Base-by-base conservation (phyloP, 2,113 vertebrate species). In the Leptodactylus fuscus region DNA sequence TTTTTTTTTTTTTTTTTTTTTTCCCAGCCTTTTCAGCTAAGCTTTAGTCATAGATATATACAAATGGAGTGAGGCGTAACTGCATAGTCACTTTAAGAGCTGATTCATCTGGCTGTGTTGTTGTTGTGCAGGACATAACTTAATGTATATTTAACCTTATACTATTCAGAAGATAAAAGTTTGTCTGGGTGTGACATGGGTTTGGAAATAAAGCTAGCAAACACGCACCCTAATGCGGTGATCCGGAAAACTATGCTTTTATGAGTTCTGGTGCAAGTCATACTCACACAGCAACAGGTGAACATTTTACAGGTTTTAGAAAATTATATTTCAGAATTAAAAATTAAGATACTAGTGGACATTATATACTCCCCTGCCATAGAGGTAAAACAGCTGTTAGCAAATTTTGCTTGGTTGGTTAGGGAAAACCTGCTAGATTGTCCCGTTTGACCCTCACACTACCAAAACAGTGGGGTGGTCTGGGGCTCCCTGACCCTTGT, bases 111-210 rank as follows among this genome's bases (percentile, higher is more conserved):
- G 38, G n/a, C 70, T 12, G 15, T 48, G 22, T 55, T 77, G 22
- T 55, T 77, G 48, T 55, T 78, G 29, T 36, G 75, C 46, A 3
- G 27, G 3, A 20, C 29, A 46, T 74, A 74, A 15, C 75, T 13
- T 55, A 22, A 78, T 78, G 49, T 78, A 78, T 53, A 55, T 18
- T 36, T 78, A 22, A 78, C 46, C 2, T 48, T 48, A 48, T 1
- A 13, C 10, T 32, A 16, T 77, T 51, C 34, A 77, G 53, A 53
- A 77, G 27, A 77, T n/a, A 78, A 78, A 55, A 58, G 51, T 20
- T 38, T 74, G 22, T 6, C 38, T 74, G 70, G 70, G 70, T 74
- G 70, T 74, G 38, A 46, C 70, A 74, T 71, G 67, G 41, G 38
- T n/a, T 46, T 46, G 70, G 41, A n/a, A 46, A 46, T 13, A 44